These are phyloP conservation scores for Aphelenchoides besseyi DNA, from an alignment of 1,140 invertebrate species.

Conservation along the genomic window DNA sequence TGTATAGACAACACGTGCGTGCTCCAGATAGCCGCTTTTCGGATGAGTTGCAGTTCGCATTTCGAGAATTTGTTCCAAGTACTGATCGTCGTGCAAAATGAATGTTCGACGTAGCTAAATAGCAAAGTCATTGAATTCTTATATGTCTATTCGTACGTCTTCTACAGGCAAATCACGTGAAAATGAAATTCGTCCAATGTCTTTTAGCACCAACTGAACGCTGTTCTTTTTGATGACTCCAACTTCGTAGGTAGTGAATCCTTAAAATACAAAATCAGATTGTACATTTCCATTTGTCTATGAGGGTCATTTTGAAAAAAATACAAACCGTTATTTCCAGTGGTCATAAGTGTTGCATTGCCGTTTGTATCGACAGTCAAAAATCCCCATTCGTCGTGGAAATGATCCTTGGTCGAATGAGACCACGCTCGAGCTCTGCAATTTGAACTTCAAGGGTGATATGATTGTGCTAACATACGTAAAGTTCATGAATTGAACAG, in stretches of 20 bases:
- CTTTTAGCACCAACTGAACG: conserved; percentile 57
- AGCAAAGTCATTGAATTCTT: conserved; percentile 27
- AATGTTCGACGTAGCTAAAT: conserved; percentile 59
- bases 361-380: conserved; percentile 59
- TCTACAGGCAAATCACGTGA: conserved; percentile 62
- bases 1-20: conserved; percentile 61
- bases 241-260: conserved; percentile 62
- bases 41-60: conserved; percentile 63
- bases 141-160: conserved; percentile 49
- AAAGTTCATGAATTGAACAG: conserved; percentile 60
- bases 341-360: conserved; percentile 62
- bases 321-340: conserved; percentile 58
- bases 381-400: conserved; percentile 63
- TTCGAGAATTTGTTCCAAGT: conserved; percentile 62
- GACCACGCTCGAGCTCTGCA: conserved; percentile 62
- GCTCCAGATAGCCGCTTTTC: conserved; percentile 60
- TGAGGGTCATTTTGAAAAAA: conserved; percentile 25
- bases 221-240: conserved; percentile 55
- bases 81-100: conserved; percentile 61
- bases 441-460: conserved; percentile 17
- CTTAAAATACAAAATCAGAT: conserved; percentile 35
- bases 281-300: conserved; percentile 7
- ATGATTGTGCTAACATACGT: conserved; percentile 44
- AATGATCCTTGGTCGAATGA: conserved; percentile 62
- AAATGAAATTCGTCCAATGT: conserved; percentile 62